Percentiles rank a stretch among this genome's conserved stretches.
Conservation (phyloP, 1,140 invertebrate species). For the Leguminivora glycinivorella region DNA sequence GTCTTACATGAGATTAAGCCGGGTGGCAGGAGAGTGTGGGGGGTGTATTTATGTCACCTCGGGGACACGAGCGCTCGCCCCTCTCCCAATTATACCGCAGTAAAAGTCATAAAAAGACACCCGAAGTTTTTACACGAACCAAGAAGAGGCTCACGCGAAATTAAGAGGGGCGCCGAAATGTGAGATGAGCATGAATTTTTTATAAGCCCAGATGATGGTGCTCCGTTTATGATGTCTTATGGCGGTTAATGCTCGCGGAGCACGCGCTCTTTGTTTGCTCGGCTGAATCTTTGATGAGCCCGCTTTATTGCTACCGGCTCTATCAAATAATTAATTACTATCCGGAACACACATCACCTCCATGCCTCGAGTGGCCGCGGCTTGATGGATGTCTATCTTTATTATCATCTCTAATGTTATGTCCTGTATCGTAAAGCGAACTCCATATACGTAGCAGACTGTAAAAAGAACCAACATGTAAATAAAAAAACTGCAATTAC, state of each 20-base stretch:
- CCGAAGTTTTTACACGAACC: constrained; percentile 78
- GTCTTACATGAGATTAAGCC: constrained; percentile 74
- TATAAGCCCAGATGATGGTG: constrained; percentile 77
- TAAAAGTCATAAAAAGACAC: constrained; percentile 79
- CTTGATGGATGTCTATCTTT: constrained; percentile 6
- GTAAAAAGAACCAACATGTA: background rate
- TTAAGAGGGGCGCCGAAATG: constrained; percentile 78
- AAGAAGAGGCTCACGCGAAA: constrained; percentile 76
- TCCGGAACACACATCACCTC: constrained; percentile 29
- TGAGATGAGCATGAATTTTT: constrained; percentile 79
- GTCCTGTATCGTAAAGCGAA: background rate
- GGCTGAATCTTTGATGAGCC: constrained; percentile 70
- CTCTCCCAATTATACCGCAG: constrained; percentile 78
- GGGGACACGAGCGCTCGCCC: constrained; percentile 72
- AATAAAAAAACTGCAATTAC: background rate
- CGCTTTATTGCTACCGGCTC: constrained; percentile 62
- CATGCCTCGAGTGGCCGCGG: constrained; percentile 14
- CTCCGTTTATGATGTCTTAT: constrained; percentile 77
- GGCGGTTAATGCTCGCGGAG: constrained; percentile 68
- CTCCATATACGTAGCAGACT: background rate
- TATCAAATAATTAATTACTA: constrained; percentile 73
- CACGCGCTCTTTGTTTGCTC: constrained; percentile 65
- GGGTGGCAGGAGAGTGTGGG: constrained; percentile 61
- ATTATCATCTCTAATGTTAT: constrained; percentile 5
- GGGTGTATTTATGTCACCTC: constrained; percentile 78